Percentiles rank a stretch among this genome's conserved stretches.
Conservation (phyloP, 2,888 invertebrate genomes). For the Ormyrus thymus region DNA sequence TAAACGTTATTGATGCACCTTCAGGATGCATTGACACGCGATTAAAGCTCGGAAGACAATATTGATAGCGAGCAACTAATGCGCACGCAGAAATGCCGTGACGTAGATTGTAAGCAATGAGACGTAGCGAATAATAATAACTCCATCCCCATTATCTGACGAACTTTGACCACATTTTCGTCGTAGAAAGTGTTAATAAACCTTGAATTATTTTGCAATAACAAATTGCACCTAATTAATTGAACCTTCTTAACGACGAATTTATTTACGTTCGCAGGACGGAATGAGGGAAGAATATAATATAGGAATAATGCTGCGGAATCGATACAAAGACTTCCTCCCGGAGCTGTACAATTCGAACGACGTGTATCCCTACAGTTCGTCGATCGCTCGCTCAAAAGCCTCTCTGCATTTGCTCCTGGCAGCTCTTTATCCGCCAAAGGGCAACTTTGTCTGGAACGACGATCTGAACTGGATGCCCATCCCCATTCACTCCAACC, state of each 20-base stretch:
- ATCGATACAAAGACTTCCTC: conserved; percentile 59
- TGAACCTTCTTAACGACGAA: conserved; percentile 36
- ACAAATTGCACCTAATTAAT: too few species aligned
- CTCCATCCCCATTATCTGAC: too few species aligned
- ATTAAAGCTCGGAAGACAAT: too few species aligned
- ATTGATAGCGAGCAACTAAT: too few species aligned
- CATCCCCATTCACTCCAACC: conserved; percentile 59
- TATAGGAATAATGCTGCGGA: conserved; percentile 60
- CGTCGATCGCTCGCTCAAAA: conserved; percentile 61
- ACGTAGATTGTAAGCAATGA: too few species aligned
- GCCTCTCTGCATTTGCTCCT: conserved; percentile 62
- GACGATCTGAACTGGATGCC: conserved; percentile 59
- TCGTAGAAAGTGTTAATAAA: too few species aligned
- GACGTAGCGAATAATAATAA: too few species aligned
- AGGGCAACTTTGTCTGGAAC: conserved; percentile 56
- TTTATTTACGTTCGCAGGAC: conserved; percentile 49
- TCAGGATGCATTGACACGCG: too few species aligned
- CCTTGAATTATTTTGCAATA: too few species aligned
- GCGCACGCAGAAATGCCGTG: too few species aligned
- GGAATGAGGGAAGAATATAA: conserved; percentile 62
- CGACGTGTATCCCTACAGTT: conserved; percentile 59
- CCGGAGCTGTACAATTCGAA: conserved; percentile 56
- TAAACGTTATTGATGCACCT: too few species aligned
- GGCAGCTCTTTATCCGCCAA: conserved; percentile 61
- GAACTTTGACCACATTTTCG: too few species aligned